Percentiles rank a stretch among this genome's conserved stretches.
phyloP scores from a whole-genome alignment of 2,797 vertebrate genomes.

The Rhinogobio ventralis region DNA sequence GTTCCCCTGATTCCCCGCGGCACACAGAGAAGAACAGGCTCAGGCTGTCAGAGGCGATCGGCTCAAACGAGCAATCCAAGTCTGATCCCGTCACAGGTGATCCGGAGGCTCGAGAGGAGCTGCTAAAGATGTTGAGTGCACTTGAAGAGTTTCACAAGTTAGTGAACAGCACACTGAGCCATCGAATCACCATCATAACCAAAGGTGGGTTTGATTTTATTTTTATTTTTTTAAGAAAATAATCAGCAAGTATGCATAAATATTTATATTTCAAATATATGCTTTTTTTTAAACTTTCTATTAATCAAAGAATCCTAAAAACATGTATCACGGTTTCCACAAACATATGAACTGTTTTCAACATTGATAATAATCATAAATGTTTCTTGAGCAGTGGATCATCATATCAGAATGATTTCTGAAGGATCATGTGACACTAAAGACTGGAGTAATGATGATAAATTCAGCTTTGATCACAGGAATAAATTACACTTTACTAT shows the following conservation, averaged over 20 bases:
- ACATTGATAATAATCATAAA: not conserved
- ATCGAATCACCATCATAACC: constrained; percentile 69
- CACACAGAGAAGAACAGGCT: not conserved
- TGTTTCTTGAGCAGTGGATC: not conserved
- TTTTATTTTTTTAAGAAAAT: not conserved
- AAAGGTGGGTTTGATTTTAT: constrained; percentile 63
- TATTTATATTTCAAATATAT: not conserved
- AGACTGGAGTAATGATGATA: too few relatives aligned
- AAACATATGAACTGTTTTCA: not conserved
- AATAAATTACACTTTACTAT: not conserved
- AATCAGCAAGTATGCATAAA: not conserved
- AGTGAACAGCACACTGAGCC: constrained; percentile 69
- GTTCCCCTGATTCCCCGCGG: not conserved
- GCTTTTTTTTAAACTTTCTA: not conserved
- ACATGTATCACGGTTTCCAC: not conserved
- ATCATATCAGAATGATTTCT: too few relatives aligned
- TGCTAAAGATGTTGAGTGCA: constrained; percentile 75
- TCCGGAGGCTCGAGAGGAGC: constrained; percentile 64
- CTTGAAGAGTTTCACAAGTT: constrained; percentile 73
- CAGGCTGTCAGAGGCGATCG: constrained; percentile 8
- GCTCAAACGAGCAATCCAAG: not conserved
- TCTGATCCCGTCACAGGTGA: not conserved
- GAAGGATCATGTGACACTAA: not conserved
- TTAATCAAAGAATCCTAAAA: not conserved
- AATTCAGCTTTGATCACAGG: too few relatives aligned